A percentile compares a stretch with the other conserved stretches of the same genome.
phyloP scores from a whole-genome alignment of 2,797 vertebrate species.

The Amblyraja radiata region DNA sequence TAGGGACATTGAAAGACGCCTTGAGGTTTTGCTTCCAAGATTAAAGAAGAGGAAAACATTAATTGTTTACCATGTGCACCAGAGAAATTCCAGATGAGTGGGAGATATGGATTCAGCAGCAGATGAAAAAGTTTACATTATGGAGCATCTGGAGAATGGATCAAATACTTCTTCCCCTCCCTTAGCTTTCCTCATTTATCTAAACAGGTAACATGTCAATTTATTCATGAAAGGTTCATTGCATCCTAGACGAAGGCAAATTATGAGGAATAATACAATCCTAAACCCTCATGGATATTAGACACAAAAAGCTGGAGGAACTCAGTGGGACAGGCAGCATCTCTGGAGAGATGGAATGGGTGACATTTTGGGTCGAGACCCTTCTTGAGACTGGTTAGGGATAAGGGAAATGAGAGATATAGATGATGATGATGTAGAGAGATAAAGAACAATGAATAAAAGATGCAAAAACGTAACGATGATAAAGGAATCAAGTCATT shows the following conservation, averaged over 20 bases:
- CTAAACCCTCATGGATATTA: neutral
- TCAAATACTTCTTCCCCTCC: neutral
- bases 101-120: slow-evolving; percentile 34
- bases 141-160: neutral
- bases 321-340: too few relatives aligned
- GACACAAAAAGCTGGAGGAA: too few relatives aligned
- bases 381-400: too few relatives aligned
- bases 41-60: neutral
- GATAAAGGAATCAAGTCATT: too few relatives aligned
- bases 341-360: too few relatives aligned
- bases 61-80: neutral
- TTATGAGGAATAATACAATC: neutral
- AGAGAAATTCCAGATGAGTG: slow-evolving; percentile 32
- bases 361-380: too few relatives aligned
- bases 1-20: neutral
- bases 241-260: neutral
- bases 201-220: neutral
- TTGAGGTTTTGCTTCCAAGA: too few relatives aligned
- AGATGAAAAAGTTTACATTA: neutral
- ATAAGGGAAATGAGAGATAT: too few relatives aligned
- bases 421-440: too few relatives aligned
- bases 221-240: neutral
- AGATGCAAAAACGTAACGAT: too few relatives aligned
- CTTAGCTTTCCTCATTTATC: neutral
- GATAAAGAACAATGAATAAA: too few relatives aligned